Percentiles rank a stretch among this genome's conserved stretches.
Evolutionary conservation across 2,113 vertebrate species (phyloP).

Genomic region (Daubentonia madagascariensis): DNA sequence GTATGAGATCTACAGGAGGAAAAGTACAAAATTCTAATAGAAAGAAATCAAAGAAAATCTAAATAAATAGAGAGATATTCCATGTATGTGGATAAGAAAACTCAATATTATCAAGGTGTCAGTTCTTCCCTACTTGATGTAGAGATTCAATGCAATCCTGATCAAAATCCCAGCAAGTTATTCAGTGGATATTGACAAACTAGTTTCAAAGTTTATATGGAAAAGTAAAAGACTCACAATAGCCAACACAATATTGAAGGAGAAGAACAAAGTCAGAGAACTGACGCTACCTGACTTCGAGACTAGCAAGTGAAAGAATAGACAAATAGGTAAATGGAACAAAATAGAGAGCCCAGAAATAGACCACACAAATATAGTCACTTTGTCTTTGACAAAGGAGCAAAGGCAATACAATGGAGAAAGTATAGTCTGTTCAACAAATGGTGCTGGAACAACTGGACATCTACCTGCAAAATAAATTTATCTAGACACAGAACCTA

Average conservation of each 20-base stretch:
- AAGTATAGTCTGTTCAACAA: background rate
- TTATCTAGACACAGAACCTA: background rate
- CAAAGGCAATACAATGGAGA: background rate
- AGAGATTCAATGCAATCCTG: background rate
- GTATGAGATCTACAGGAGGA: background rate
- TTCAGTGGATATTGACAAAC: constrained; percentile 20
- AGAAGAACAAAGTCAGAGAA: constrained; percentile 19
- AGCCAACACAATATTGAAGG: background rate
- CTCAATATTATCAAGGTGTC: background rate
- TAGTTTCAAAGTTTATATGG: constrained; percentile 17
- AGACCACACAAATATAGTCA: background rate
- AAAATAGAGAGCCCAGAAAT: constrained; percentile 5
- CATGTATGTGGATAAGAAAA: background rate
- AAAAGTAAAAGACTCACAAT: background rate
- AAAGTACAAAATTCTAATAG: background rate
- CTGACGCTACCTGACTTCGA: background rate
- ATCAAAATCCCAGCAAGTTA: background rate
- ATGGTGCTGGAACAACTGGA: background rate
- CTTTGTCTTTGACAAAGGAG: background rate
- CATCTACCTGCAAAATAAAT: background rate
- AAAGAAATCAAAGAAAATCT: background rate
- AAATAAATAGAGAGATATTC: background rate
- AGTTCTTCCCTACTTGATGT: background rate
- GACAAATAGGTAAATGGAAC: background rate
- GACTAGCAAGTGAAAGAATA: background rate